Conservation (phyloP, 2,797 vertebrate species). For the Varecia variegata region DNA sequence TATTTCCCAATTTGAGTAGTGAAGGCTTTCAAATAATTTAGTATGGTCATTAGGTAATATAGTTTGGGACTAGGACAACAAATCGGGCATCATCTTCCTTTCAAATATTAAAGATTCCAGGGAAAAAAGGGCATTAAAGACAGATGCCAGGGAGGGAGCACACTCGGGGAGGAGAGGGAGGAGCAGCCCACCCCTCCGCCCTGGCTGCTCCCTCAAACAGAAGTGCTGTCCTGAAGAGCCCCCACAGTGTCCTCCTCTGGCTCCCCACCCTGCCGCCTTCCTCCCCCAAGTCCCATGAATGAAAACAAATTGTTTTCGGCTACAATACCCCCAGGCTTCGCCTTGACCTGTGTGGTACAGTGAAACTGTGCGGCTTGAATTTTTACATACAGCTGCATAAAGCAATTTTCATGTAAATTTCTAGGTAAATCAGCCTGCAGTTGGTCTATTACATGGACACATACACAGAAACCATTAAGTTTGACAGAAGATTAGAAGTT, state of each 20-base stretch:
- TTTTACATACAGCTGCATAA: constrained; percentile 88
- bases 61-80: background rate
- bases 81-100: background rate
- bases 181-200: rapidly evolving
- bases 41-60: background rate
- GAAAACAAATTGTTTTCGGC: constrained; percentile 79
- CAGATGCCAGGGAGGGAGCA: rapidly evolving
- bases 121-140: background rate
- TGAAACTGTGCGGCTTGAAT: constrained; percentile 82
- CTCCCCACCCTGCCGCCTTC: background rate
- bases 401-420: constrained; percentile 86
- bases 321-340: constrained; percentile 79
- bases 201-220: background rate
- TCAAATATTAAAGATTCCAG: background rate
- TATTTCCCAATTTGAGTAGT: background rate
- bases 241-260: background rate
- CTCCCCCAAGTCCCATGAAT: background rate
- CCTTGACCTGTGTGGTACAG: constrained; percentile 81
- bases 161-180: rapidly evolving
- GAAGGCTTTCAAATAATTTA: background rate
- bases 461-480: constrained; percentile 81
- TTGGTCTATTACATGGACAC: constrained; percentile 81
- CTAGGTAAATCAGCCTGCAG: constrained; percentile 83
- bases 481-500: constrained; percentile 80
- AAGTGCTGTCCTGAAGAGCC: background rate